phyloP scores from a whole-genome alignment of 1,140 invertebrate species.

The Nebria ingens region DNA sequence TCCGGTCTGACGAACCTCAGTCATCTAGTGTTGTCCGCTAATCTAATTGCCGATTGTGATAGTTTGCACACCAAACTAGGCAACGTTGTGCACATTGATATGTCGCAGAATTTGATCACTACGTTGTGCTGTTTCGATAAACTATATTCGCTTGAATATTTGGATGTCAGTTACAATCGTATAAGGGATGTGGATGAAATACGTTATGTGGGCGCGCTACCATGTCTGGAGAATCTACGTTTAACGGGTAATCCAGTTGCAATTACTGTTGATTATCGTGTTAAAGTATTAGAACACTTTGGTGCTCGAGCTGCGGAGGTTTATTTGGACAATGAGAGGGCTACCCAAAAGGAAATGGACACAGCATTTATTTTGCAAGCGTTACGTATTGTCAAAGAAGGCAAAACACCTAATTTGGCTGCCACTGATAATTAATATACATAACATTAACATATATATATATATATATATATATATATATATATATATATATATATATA shows the following conservation, averaged over 20 bases:
- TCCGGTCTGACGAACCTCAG: conserved; percentile 66
- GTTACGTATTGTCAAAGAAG: conserved; percentile 46
- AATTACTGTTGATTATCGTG: conserved; percentile 76
- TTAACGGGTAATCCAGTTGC: conserved; percentile 86
- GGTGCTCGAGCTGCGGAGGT: conserved; percentile 64
- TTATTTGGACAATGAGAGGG: conserved; percentile 75
- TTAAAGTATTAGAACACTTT: conserved; percentile 77
- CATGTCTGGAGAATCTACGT: conserved; percentile 75
- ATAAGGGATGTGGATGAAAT: conserved; percentile 75
- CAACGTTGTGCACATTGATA: conserved; percentile 76
- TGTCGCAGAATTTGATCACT: conserved; percentile 76
- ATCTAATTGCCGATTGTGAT: conserved; percentile 55
- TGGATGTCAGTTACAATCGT: conserved; percentile 80
- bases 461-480: no score
- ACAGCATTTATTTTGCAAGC: conserved; percentile 83
- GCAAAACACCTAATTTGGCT: conserved; percentile 11
- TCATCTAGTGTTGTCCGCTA: conserved; percentile 67
- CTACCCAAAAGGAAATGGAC: conserved; percentile 80
- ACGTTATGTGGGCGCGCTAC: conserved; percentile 63
- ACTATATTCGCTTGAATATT: conserved; percentile 68
- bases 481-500: no score
- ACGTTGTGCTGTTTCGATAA: conserved; percentile 69
- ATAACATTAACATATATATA: no score
- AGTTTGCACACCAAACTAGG: conserved; percentile 77
- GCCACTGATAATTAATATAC: no score